Evolutionary conservation across 2,113 vertebrate species (phyloP).

Genomic region (Callospermophilus lateralis): DNA sequence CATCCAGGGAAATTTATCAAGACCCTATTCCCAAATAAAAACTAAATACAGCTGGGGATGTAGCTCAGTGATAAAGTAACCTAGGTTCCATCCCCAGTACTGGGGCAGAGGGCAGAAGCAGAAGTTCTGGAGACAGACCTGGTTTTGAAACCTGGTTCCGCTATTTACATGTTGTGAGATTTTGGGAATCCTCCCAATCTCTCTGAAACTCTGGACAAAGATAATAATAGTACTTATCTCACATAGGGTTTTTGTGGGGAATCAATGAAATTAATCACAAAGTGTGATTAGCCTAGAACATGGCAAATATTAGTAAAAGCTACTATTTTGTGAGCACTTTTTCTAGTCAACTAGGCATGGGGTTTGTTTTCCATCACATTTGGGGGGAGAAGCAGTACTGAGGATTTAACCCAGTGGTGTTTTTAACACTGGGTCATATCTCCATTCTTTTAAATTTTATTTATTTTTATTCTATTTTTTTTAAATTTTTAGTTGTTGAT

Average conservation of each 20-base stretch:
- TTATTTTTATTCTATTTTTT: no score
- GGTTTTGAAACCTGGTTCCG: slow-evolving; percentile 5
- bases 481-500: no score
- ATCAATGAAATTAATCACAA: slow-evolving; percentile 36
- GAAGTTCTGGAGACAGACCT: not conserved
- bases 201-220: not conserved
- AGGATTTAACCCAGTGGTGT: no score
- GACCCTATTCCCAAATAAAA: no score
- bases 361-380: not conserved
- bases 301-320: slow-evolving; percentile 40
- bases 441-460: no score
- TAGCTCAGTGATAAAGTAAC: no score
- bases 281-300: slow-evolving; percentile 4
- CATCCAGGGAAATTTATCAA: no score
- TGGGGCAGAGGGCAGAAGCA: no score
- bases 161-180: not conserved
- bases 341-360: not conserved
- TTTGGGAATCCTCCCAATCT: not conserved
- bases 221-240: not conserved
- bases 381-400: not conserved
- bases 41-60: no score
- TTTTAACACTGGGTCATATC: no score
- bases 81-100: no score
- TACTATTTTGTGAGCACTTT: not conserved
- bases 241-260: not conserved